Evolutionary conservation across 2,797 vertebrate species (phyloP), one percentile per base, ranked within the genome.

Genomic region (Cottoperca gobio): DNA sequence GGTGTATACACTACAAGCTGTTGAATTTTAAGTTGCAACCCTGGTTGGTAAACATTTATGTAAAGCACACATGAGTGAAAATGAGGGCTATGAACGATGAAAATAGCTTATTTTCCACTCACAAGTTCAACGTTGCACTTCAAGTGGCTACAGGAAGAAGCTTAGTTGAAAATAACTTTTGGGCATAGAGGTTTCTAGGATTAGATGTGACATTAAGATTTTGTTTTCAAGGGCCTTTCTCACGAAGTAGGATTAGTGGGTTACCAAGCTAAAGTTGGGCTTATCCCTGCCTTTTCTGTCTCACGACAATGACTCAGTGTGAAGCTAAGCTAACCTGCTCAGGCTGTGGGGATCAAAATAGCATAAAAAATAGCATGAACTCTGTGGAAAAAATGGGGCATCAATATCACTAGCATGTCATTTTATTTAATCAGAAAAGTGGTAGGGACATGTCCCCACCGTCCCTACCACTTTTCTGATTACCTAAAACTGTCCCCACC

Each of bases 131-230:
- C 49, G 68, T 70, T 78, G 31, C n/a, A 53, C 48, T 65, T 37
- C 31, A 37, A 75, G 39, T 62, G 43, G 31, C 42, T 26, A 24
- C 66, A 73, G 50, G 63, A 52, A 69, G 37, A 49, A 45, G 76
- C 70, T 81, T 70, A 74, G 40, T 24, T 78, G 40, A 73, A 61
- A 77, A 69, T 13, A 83, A 76, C 17, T 66, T 79, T 72, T 33
- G 31, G 21, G 40, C 53, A 81, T n/a, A 26, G 66, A 69, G 55
- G 55, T 54, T 72, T 86, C 58, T 23, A 16, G 84, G 87, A 88
- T 90, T 82, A 85, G 70, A 88, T 84, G 60, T 78, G 77, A 88
- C 78, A 77, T 85, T 61, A 73, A 76, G 77, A 88, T 86, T 83
- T 82, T 64, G 69, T 77, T 78, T 84, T 87, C 59, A 79, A 76